phyloP scores from a whole-genome alignment of 2,797 vertebrate genomes.

The Acanthurus tractus region DNA sequence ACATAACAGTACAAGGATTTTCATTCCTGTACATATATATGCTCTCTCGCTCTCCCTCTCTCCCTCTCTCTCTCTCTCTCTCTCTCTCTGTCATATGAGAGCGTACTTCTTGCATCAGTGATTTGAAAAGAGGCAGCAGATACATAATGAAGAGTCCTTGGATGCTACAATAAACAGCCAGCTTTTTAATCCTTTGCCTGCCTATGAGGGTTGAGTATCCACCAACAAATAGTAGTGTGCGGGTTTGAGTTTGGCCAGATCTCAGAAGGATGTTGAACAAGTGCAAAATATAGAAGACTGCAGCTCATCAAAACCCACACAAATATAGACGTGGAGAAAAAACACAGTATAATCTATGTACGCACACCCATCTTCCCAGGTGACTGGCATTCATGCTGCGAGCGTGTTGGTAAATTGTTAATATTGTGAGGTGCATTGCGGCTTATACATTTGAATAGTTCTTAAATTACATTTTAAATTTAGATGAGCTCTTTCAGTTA shows the following conservation, averaged over 20 bases:
- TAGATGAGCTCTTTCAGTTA: conserved; percentile 82
- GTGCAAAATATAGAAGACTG: conserved; percentile 17
- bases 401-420: conserved; percentile 78
- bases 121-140: conserved; percentile 76
- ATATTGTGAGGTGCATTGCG: conserved; percentile 74
- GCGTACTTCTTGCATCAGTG: conserved; percentile 69
- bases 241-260: conserved; percentile 38
- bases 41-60: conserved; percentile 17
- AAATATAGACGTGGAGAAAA: conserved; percentile 6
- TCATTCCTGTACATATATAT: conserved; percentile 64
- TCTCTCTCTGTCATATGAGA: conserved; percentile 59
- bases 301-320: conserved; percentile 57
- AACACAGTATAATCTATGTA: conserved; percentile 27
- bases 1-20: conserved; percentile 70
- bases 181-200: conserved; percentile 63
- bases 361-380: conserved; percentile 48
- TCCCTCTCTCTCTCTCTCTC: conserved; percentile 1
- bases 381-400: conserved; percentile 60
- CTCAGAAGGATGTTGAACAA: conserved; percentile 41
- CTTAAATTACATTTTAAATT: conserved; percentile 88
- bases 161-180: conserved; percentile 48
- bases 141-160: conserved; percentile 82
- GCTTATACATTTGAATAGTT: conserved; percentile 83
- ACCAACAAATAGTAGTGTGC: conserved; percentile 19
- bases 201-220: conserved; percentile 46